Base-by-base conservation (phyloP, 2,113 vertebrate genomes). In the Erinaceus europaeus region DNA sequence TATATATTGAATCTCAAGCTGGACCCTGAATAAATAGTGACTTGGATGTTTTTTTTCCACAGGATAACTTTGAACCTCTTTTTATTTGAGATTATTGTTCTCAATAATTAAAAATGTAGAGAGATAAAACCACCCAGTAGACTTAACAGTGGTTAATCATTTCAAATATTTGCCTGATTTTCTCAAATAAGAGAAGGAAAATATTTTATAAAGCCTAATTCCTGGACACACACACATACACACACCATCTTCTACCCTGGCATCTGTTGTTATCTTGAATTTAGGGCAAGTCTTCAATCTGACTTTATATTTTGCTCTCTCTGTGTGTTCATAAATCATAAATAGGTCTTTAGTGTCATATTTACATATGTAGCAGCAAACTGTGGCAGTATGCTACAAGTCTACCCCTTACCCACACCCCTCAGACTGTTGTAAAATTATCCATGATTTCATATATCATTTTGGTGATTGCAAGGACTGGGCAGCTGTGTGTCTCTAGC, bases 31-130 rank as follows among this genome's bases (percentile, higher is more conserved):
- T 6, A 34, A 36, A 15, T 25, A 79, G 18, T 32, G 42, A 53
- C 25, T 1, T 23, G 5, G 44, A 53, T 68, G 38, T 36, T 34
- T 64, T 78, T 68, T 61, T 65, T 44, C 59, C 40, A 79, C 34
- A 23, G 4, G 67, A 38, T 80, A 50, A 50, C 72, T 91, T 71
- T 83, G 78, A 55, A 75, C 86, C 62, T 53, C 42, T 61, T 68
- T 92, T 72, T 44, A 61, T 82, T 89, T 44, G 53, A 52, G 46
- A 78, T 65, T 72, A 27, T 7, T 86, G 77, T 59, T 93, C 59
- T 81, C 48, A 67, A 40, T 78, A 53, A 90, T 94, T 90, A 84
- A 84, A 88, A 81, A 86, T 75, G 12, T 52, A 75, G 59, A 77
- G 59, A 86, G 72, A n/a, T 61, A 27, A 86, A 72, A 34, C 40